phyloP scores from a whole-genome alignment of 2,797 vertebrate genomes.

The Hoplostethus mediterraneus region DNA sequence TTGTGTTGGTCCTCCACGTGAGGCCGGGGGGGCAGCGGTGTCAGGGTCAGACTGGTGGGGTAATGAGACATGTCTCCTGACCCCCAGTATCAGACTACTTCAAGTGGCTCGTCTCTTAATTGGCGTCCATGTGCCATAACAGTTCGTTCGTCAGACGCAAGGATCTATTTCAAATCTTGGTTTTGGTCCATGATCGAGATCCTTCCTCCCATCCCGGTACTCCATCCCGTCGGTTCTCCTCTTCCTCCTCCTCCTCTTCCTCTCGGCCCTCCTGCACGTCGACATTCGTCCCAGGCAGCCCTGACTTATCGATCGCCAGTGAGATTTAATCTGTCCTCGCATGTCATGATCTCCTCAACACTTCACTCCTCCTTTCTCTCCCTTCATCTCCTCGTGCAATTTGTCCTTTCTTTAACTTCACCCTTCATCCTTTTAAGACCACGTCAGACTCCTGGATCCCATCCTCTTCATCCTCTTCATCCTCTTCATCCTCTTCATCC shows the following conservation, averaged over 20 bases:
- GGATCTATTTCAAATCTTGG: too few relatives aligned
- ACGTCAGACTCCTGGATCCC: conserved; percentile 35
- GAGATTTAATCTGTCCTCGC: conserved; percentile 66
- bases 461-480: conserved; percentile 24
- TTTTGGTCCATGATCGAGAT: too few relatives aligned
- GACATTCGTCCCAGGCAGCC: conserved; percentile 44
- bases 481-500: conserved; percentile 18
- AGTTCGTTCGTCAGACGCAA: too few relatives aligned
- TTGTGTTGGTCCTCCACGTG: conserved; percentile 6
- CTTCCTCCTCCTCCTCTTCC: conserved; percentile 10
- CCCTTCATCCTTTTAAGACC: conserved; percentile 38
- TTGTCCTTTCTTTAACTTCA: neutral
- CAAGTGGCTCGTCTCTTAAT: neutral
- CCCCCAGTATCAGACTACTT: neutral
- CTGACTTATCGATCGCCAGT: conserved; percentile 64
- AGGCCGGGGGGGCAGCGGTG: neutral
- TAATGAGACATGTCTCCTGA: neutral
- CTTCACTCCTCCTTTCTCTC: neutral
- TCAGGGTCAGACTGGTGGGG: neutral
- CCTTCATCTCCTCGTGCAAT: conserved; percentile 26
- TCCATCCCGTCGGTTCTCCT: conserved; percentile 12
- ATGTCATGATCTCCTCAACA: conserved; percentile 45
- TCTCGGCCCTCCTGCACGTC: conserved; percentile 10
- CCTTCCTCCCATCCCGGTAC: conserved; percentile 36
- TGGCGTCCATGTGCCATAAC: neutral